Percentiles rank a stretch among this genome's conserved stretches.
phyloP scores from a whole-genome alignment of 2,888 invertebrate species.

The Ditula angustiorana region DNA sequence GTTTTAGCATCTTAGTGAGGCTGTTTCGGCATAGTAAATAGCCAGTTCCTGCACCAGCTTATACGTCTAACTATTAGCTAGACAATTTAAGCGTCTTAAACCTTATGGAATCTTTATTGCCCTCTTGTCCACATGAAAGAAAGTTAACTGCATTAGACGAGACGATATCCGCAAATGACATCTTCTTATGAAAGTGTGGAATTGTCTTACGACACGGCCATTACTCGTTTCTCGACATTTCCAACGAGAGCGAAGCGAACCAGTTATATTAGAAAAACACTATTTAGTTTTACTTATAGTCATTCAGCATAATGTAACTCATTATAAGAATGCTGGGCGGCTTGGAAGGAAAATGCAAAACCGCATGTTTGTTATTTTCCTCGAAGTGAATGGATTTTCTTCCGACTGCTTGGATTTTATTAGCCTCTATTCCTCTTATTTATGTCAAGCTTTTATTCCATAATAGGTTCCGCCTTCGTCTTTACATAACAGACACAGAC shows the following conservation, averaged over 20 bases:
- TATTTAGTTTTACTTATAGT: slow-evolving; percentile 10
- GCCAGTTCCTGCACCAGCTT: background rate
- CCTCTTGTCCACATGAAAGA: slow-evolving; percentile 29
- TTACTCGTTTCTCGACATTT: slow-evolving; percentile 77
- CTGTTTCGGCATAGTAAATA: no score
- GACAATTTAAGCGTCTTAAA: background rate
- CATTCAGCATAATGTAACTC: slow-evolving; percentile 12
- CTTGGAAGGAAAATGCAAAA: slow-evolving; percentile 5
- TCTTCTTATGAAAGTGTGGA: slow-evolving; percentile 47
- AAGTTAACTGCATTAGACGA: slow-evolving; percentile 42
- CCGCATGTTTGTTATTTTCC: slow-evolving; percentile 18
- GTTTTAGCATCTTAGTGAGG: no score
- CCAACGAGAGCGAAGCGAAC: slow-evolving; percentile 72
- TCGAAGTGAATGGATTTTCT: slow-evolving; percentile 17
- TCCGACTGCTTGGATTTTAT: slow-evolving; percentile 29
- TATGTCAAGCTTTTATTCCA: slow-evolving; percentile 7
- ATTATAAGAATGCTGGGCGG: slow-evolving; percentile 1
- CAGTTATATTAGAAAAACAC: slow-evolving; percentile 59
- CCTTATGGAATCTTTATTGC: background rate
- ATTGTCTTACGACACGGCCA: slow-evolving; percentile 72
- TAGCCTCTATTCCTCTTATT: slow-evolving; percentile 6
- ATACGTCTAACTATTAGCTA: background rate
- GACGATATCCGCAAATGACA: slow-evolving; percentile 45
- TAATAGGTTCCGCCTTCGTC: background rate
- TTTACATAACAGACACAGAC: slow-evolving; percentile 7